Evolutionary conservation across 1,140 invertebrate species (phyloP).

Genomic region (Sycobia sp.): DNA sequence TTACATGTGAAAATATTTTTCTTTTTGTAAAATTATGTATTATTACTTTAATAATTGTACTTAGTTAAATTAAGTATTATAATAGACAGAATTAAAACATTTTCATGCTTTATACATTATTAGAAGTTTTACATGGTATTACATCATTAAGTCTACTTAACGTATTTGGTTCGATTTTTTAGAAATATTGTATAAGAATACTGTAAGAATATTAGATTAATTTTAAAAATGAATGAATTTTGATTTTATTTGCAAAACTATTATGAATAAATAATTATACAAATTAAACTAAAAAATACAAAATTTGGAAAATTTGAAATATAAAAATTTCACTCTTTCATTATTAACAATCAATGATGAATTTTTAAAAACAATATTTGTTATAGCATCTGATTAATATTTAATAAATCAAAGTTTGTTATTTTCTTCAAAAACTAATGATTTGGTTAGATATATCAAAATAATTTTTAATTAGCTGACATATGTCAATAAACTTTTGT

Average conservation of each 20-base stretch:
- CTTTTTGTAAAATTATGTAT: too few species aligned
- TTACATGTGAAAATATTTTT: background rate
- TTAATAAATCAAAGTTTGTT: background rate
- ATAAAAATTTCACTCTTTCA: background rate
- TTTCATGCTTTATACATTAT: background rate
- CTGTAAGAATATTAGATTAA: background rate
- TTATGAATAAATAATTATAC: background rate
- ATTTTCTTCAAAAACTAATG: constrained; percentile 7
- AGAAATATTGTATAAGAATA: constrained; percentile 14
- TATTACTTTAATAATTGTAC: background rate
- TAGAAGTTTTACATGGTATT: background rate
- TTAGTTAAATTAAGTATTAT: background rate
- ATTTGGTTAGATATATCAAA: constrained; percentile 13
- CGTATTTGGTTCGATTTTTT: background rate
- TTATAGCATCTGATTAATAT: background rate
- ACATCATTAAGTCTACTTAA: background rate
- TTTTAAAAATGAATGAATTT: too few species aligned
- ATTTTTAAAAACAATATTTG: background rate
- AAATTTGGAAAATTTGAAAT: too few species aligned
- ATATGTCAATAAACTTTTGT: constrained; percentile 24
- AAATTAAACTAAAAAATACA: too few species aligned
- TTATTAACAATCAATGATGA: too few species aligned
- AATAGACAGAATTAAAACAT: background rate
- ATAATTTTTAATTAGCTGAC: background rate
- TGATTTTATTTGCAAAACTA: background rate